Conservation (phyloP, 2,113 vertebrate species). For the Halcyon malimbica region DNA sequence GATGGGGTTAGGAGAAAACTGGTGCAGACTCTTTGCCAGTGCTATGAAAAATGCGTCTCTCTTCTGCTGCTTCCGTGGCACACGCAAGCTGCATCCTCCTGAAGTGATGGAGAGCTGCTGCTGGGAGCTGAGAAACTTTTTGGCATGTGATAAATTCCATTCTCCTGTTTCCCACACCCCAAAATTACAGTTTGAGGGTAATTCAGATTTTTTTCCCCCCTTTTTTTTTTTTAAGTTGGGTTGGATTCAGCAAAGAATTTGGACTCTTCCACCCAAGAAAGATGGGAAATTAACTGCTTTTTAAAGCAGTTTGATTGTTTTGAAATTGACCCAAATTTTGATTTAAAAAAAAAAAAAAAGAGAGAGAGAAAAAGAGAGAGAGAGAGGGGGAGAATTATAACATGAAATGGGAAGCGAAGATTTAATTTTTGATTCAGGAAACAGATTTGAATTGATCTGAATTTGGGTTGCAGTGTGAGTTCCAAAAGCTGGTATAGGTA, state of each 20-base stretch:
- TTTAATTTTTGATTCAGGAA: not conserved
- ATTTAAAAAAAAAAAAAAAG: not conserved
- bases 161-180: not conserved
- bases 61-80: not conserved
- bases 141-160: constrained; percentile 44
- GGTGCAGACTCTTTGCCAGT: not conserved
- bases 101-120: constrained; percentile 45
- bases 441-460: not conserved
- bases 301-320: not conserved
- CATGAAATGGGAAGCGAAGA: not conserved
- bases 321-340: not conserved
- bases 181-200: not conserved
- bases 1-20: constrained; percentile 36
- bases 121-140: constrained; percentile 40
- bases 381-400: not conserved
- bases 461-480: not conserved
- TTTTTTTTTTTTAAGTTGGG: not conserved
- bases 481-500: not conserved
- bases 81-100: not conserved
- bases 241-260: not conserved
- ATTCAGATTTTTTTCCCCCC: not conserved
- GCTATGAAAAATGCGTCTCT: not conserved
- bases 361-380: too few species aligned
- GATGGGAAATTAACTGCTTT: not conserved
- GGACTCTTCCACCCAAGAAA: not conserved